Evolutionary conservation across 2,888 invertebrate species (phyloP), one percentile per base, ranked within the genome.

Genomic region (Lasioglossum morio): DNA sequence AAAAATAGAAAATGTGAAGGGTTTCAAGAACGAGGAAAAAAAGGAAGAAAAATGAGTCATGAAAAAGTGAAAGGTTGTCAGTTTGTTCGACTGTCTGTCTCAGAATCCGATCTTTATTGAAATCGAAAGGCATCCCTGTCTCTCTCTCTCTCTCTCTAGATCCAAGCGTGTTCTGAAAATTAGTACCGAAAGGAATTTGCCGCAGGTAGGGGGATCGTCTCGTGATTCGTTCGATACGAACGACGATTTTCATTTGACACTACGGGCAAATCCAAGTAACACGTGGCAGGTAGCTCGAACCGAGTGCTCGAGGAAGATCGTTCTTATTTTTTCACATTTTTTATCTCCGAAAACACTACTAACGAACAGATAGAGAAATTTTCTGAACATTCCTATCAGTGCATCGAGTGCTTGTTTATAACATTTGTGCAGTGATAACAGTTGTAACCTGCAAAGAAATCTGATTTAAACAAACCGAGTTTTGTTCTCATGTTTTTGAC

Each of bases 11-110:
- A 46, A 30, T 8, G 66, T 66, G 82, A 37, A 74, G 82, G 70
- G 46, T 77, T 74, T 8, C 8, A 73, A 70, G 27, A 82, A 57
- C 75, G 34, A 75, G 72, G 78, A 77, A 72, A 63, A 63, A 76
- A 70, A 80, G 63, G 60, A 79, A 46, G 77, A 57, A 46, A 57
- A 76, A 75, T 70, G 82, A 77, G 66, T 87, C 93, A 93, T 92
- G 93, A 94, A 94, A 93, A 94, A 95, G 95, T 95, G 95, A 95
- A 95, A 95, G 94, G 95, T 93, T 91, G 90, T 88, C 89, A 86
- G 88, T 89, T 85, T 88, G 34, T 76, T 34, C 72, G 27, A 72
- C 60, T 40, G 69, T 53, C 82, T 14, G 70, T n/a, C 37, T 73
- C 46, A 23, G 77, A 66, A 91, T 91, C 92, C 89, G 74, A 66